Evolutionary conservation across 2,888 invertebrate genomes (phyloP).

Genomic region (Pollenia amentaria): DNA sequence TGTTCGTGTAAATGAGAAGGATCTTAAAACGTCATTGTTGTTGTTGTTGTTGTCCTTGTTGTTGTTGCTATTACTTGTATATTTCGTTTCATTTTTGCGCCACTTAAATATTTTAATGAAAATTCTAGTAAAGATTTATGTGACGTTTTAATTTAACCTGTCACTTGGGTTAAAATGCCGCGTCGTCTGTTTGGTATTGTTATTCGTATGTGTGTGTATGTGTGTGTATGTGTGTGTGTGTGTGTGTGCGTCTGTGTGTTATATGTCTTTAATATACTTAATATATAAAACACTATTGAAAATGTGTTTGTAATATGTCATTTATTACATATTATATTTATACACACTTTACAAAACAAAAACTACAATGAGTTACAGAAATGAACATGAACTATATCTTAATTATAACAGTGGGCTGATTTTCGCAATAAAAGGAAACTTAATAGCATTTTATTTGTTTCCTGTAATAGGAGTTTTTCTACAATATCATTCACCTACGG

Average conservation of each 20-base stretch:
- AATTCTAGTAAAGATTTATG: slow-evolving; percentile 83
- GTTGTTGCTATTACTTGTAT: slow-evolving; percentile 16
- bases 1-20: not conserved
- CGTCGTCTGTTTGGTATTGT: slow-evolving; percentile 61
- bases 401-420: too few species aligned
- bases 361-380: not conserved
- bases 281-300: slow-evolving; percentile 14
- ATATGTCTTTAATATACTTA: slow-evolving; percentile 22
- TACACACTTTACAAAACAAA: slow-evolving; percentile 9
- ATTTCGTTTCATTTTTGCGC: slow-evolving; percentile 52
- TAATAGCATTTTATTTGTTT: too few species aligned
- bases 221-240: not conserved
- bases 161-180: slow-evolving; percentile 73
- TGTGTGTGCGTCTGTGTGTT: not conserved
- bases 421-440: too few species aligned
- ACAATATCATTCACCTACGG: too few species aligned
- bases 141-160: slow-evolving; percentile 83
- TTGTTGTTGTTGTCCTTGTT: slow-evolving; percentile 9
- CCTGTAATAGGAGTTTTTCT: too few species aligned
- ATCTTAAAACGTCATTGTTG: slow-evolving; percentile 37
- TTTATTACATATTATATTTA: slow-evolving; percentile 43
- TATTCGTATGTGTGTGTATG: slow-evolving; percentile 7
- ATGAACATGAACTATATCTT: slow-evolving; percentile 4
- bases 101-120: slow-evolving; percentile 81
- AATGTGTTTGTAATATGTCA: slow-evolving; percentile 64